Base-by-base conservation (phyloP, 2,888 invertebrate genomes). In the Cheilosia urbana region DNA sequence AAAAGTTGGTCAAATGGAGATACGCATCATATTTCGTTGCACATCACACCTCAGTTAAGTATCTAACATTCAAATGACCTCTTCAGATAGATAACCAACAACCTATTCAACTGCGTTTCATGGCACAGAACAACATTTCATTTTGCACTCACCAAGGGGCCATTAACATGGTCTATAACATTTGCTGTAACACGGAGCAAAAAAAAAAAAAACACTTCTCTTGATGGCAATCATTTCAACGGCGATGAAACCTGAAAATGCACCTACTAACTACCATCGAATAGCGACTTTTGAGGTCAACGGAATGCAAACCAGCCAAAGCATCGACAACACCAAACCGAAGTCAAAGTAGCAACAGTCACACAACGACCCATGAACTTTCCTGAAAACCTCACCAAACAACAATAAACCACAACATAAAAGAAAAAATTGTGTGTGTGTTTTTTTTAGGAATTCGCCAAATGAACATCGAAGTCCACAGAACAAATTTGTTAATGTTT, bases 331-430 rank as follows among this genome's bases (percentile, higher is more conserved):
- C 49, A 30, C 34, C 27, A 53, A 58, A 49, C 65, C 71, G 72
- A 83, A 83, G 84, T 80, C 84, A 85, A 85, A 85, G 60, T 40
- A 77, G 45, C 81, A 81, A 81, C 72, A 85, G 81, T 85, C 85
- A 72, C 85, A 85, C 66, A 68, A 85, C 85, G 81, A 85, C 85
- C 85, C 85, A 85, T 85, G 85, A 85, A 85, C 85, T 85, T 85
- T 85, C 69, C 72, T 68, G 57, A 85, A 47, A 85, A 81, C 65
- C 83, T 80, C 53, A 69, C 51, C 65, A 66, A 76, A 57, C 55
- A 49, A 73, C 57, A 80, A 69, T 37, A 45, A 30, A 66, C 30
- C 45, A 24, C 37, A 42, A 68, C 7, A 49, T 21, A 40, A 24
- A 13, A 27, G 5, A 65, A 19, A 53, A 53, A 49, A 40, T 2